phyloP scores from a whole-genome alignment of 2,888 invertebrate genomes.

The Macaria liturata region DNA sequence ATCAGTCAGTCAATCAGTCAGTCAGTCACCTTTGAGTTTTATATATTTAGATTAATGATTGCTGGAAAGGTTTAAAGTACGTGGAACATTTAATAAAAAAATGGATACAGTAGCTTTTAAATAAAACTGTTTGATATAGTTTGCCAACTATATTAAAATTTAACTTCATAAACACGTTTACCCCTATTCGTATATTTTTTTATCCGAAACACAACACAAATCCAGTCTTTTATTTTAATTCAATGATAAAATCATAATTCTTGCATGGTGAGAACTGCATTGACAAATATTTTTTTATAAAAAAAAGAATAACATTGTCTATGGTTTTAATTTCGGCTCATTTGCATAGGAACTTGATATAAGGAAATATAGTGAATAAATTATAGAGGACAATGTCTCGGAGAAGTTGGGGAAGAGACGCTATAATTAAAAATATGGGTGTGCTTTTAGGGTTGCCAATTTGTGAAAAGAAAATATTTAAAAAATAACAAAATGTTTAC shows the following conservation, averaged over 20 bases:
- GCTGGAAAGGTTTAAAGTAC: too few relatives aligned
- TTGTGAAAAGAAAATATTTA: background rate
- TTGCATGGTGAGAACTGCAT: slow-evolving; percentile 69
- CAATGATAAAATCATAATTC: slow-evolving; percentile 46
- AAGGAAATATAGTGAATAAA: slow-evolving; percentile 74
- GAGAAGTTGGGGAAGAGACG: slow-evolving; percentile 64
- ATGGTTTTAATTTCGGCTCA: slow-evolving; percentile 63
- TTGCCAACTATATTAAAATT: too few relatives aligned
- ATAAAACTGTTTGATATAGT: too few relatives aligned
- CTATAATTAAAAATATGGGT: slow-evolving; percentile 72
- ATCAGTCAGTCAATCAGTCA: too few relatives aligned
- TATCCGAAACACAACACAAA: slow-evolving; percentile 26
- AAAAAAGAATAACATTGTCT: slow-evolving; percentile 66
- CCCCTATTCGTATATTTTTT: background rate
- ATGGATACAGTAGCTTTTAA: too few relatives aligned
- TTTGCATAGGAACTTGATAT: slow-evolving; percentile 70
- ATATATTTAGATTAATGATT: too few relatives aligned
- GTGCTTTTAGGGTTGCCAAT: slow-evolving; percentile 53
- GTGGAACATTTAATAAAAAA: too few relatives aligned
- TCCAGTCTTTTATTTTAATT: slow-evolving; percentile 36
- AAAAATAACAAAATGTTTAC: too few relatives aligned
- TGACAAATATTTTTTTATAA: slow-evolving; percentile 58
- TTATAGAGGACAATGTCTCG: slow-evolving; percentile 73
- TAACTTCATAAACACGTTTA: background rate
- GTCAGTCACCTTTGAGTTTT: too few relatives aligned